Conservation (phyloP, 2,888 invertebrate species). For the Agrotis exclamationis region DNA sequence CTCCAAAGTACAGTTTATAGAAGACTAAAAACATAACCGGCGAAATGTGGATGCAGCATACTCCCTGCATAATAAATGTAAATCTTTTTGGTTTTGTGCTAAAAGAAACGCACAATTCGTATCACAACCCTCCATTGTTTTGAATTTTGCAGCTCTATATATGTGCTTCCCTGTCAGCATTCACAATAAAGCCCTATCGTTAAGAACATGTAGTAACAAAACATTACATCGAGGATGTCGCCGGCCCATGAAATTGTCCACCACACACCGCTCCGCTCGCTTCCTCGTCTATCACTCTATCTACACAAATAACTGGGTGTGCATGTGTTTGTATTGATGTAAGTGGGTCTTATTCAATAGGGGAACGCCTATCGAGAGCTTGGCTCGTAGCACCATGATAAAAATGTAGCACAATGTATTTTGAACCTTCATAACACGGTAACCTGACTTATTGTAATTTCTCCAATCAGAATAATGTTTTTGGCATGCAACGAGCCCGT, state of each 20-base stretch:
- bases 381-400: background rate
- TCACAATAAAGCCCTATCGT: conserved; percentile 56
- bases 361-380: background rate
- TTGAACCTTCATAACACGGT: no score
- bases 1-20: no score
- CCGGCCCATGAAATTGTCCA: conserved; percentile 62
- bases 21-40: no score
- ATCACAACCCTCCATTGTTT: background rate
- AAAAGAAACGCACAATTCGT: background rate
- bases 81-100: background rate
- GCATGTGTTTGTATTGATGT: conserved; percentile 16
- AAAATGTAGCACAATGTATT: background rate
- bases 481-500: no score
- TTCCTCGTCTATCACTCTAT: conserved; percentile 56
- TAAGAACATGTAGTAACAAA: conserved; percentile 60
- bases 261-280: background rate
- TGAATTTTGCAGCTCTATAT: conserved; percentile 31
- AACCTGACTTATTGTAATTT: no score
- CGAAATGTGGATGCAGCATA: no score
- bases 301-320: conserved; percentile 25
- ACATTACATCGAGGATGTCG: conserved; percentile 59
- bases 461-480: background rate
- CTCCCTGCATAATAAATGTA: background rate
- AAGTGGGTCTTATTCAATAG: conserved; percentile 13
- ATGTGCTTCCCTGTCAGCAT: background rate